Percentiles rank a stretch among this genome's conserved stretches.
These are phyloP conservation scores for Caenorhabditis wallacei DNA, from an alignment of 2,888 invertebrate species.

Conservation along the genomic window DNA sequence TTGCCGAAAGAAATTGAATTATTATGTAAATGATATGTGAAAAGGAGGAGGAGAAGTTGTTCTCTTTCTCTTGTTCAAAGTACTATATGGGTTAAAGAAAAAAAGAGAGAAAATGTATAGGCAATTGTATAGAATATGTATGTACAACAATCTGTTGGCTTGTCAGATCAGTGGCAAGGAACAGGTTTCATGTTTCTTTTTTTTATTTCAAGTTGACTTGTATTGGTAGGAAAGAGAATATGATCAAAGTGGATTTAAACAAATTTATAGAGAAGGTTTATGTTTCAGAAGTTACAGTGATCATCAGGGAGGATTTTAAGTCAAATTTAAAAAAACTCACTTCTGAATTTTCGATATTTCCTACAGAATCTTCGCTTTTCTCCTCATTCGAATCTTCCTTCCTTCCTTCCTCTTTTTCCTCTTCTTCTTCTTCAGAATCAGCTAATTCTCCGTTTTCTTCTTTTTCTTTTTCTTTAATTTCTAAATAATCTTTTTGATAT, in stretches of 20 bases:
- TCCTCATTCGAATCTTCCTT: conserved; percentile 9
- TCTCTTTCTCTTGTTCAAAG: conserved; percentile 22
- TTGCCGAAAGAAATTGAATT: conserved; percentile 28
- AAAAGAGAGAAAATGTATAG: conserved; percentile 23
- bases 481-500: not conserved
- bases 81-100: conserved; percentile 23
- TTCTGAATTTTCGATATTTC: not conserved
- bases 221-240: conserved; percentile 15
- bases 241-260: not conserved
- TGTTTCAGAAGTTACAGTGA: too few species aligned
- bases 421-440: conserved; percentile 16
- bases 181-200: conserved; percentile 28
- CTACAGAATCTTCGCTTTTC: not conserved
- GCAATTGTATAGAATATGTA: conserved; percentile 45
- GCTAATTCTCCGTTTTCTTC: conserved; percentile 5
- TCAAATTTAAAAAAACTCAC: conserved; percentile 19
- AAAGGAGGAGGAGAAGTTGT: conserved; percentile 9
- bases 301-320: too few species aligned
- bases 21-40: conserved; percentile 56
- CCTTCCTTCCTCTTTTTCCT: too few species aligned
- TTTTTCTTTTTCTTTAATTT: not conserved
- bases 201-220: conserved; percentile 9
- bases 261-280: not conserved
- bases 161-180: conserved; percentile 31
- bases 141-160: conserved; percentile 30